Evolutionary conservation across 1,140 invertebrate species (phyloP).

Genomic region (Anoplophora glabripennis): DNA sequence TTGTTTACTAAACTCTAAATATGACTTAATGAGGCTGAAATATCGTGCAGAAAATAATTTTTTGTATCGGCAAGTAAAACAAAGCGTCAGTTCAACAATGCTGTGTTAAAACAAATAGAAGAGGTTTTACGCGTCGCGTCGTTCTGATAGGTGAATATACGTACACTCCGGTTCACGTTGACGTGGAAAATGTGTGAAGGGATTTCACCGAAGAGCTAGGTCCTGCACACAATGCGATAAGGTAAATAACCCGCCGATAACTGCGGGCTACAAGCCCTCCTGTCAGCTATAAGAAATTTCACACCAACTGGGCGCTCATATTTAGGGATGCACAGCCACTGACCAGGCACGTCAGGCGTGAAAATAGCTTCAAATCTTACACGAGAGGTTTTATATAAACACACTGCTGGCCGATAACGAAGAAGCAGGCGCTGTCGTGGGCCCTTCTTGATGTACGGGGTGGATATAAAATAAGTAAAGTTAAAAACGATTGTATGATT

Average conservation of each 20-base stretch:
- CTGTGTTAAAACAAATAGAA: no score
- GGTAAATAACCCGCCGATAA: conserved; percentile 40
- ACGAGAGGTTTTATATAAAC: background rate
- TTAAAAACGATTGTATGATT: no score
- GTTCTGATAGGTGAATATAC: background rate
- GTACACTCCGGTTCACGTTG: background rate
- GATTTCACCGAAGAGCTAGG: conserved; percentile 45
- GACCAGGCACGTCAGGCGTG: conserved; percentile 27
- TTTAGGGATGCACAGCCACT: conserved; percentile 40
- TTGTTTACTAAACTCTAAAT: no score
- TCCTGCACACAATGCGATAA: conserved; percentile 46
- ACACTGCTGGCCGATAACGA: background rate
- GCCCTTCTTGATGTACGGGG: no score
- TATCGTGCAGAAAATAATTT: no score
- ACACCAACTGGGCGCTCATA: conserved; percentile 46
- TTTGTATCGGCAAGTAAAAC: no score
- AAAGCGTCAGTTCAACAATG: no score
- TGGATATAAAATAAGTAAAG: no score
- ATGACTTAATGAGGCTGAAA: no score
- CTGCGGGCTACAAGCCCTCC: conserved; percentile 22
- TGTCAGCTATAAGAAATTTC: conserved; percentile 44
- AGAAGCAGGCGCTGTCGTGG: no score
- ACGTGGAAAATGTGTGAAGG: conserved; percentile 28
- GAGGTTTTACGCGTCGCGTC: no score
- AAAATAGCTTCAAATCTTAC: conserved; percentile 38